Evolutionary conservation across 23 tunicate species (phyloP).

Genomic region (Diplosoma virens): DNA sequence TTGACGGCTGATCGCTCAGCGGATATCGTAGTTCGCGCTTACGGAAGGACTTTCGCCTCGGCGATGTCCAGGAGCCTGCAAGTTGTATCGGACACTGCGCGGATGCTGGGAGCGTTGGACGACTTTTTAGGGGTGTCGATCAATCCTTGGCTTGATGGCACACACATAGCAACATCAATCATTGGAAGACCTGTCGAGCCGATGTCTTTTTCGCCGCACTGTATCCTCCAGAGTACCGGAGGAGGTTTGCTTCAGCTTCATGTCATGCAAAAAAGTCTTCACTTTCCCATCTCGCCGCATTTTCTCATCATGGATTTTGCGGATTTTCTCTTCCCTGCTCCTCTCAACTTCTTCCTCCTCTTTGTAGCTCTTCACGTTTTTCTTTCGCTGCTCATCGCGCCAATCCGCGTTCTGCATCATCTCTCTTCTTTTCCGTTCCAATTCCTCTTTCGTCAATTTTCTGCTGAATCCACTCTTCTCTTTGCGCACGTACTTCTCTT

Average conservation of each 20-base stretch:
- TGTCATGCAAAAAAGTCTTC: constrained; percentile 79
- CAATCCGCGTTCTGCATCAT: constrained; percentile 84
- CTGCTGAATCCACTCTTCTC: constrained; percentile 64
- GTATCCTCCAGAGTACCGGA: constrained; percentile 75
- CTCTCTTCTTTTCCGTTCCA: constrained; percentile 68
- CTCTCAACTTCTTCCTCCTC: constrained; percentile 48
- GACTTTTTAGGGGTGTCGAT: no score
- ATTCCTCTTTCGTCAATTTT: constrained; percentile 55
- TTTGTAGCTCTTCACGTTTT: constrained; percentile 47
- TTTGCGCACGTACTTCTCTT: constrained; percentile 44
- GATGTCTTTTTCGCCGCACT: constrained; percentile 67
- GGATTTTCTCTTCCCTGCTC: constrained; percentile 47
- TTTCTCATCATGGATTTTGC: constrained; percentile 17
- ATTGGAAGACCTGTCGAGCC: constrained; percentile 21
- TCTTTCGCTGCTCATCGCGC: constrained; percentile 67
- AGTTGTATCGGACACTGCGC: no score
- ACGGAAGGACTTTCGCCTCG: no score
- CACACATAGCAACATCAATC: not conserved
- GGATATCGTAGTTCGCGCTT: no score
- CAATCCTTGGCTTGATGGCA: not conserved
- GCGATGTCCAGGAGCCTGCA: no score
- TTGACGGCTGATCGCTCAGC: no score
- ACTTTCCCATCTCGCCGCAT: constrained; percentile 52
- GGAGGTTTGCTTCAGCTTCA: constrained; percentile 63
- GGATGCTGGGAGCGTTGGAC: no score